These are phyloP conservation scores for Apodemus speciosus DNA, from an alignment of 2,113 vertebrate species.

Conservation along the genomic window DNA sequence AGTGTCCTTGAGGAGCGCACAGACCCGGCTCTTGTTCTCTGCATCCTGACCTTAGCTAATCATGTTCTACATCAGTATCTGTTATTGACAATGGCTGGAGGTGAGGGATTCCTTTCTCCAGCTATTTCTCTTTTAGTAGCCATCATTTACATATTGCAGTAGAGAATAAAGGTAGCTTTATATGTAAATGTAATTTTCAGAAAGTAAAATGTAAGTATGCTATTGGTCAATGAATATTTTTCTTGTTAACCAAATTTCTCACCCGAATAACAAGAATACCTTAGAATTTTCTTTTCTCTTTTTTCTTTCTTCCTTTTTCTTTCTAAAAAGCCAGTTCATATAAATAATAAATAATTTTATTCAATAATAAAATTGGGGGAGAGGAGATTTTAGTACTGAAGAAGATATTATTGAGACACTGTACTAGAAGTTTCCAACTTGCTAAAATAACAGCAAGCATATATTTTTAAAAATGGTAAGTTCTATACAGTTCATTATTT, in stretches of 20 bases:
- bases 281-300: not conserved
- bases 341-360: not conserved
- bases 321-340: not conserved
- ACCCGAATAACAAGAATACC: not conserved
- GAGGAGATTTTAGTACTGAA: not conserved
- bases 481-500: not conserved
- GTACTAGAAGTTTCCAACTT: not conserved
- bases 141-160: slow-evolving; percentile 5
- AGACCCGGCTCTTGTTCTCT: not conserved
- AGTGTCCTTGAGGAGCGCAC: not conserved
- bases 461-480: not conserved
- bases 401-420: not conserved
- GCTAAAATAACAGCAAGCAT: not conserved
- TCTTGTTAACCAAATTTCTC: not conserved
- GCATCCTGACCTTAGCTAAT: not conserved
- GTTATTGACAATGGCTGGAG: not conserved
- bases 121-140: not conserved
- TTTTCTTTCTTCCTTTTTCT: not conserved
- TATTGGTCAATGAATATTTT: not conserved
- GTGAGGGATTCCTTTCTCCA: not conserved
- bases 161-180: not conserved
- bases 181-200: slow-evolving; percentile 28
- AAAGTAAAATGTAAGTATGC: slow-evolving; percentile 11
- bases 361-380: slow-evolving; percentile 17
- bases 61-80: not conserved